These are phyloP conservation scores for Drosophila rubida DNA, from an alignment of 2,888 invertebrate species.

Conservation along the genomic window DNA sequence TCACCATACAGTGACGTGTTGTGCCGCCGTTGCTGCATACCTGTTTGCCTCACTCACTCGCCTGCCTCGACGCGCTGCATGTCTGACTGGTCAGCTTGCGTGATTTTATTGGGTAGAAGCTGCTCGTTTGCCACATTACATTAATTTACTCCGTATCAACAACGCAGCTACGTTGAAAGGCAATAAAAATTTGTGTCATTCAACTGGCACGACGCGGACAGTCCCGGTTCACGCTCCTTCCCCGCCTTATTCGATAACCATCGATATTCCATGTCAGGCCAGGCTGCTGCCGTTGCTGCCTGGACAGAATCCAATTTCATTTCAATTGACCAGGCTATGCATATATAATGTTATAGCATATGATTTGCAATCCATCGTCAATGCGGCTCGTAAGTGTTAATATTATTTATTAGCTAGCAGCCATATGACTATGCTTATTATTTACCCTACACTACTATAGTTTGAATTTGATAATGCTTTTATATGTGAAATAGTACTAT, in stretches of 20 bases:
- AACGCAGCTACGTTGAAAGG: slow-evolving; percentile 60
- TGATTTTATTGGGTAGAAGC: slow-evolving; percentile 48
- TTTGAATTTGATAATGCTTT: background rate
- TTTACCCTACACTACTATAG: background rate
- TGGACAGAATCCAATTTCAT: slow-evolving; percentile 79
- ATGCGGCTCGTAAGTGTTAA: slow-evolving; percentile 68
- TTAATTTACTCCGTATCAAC: slow-evolving; percentile 55
- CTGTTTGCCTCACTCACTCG: slow-evolving; percentile 2
- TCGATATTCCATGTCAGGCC: slow-evolving; percentile 33
- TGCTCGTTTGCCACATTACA: slow-evolving; percentile 57
- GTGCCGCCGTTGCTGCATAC: background rate
- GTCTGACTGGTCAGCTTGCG: slow-evolving; percentile 38
- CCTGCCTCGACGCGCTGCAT: slow-evolving; percentile 2
- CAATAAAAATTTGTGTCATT: slow-evolving; percentile 80
- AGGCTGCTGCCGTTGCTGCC: slow-evolving; percentile 14
- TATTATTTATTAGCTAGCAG: slow-evolving; percentile 76
- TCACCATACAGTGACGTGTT: background rate
- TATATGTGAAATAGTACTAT: too few species aligned
- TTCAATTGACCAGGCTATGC: slow-evolving; percentile 81
- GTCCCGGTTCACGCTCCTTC: background rate
- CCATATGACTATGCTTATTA: slow-evolving; percentile 31
- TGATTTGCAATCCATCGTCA: slow-evolving; percentile 66
- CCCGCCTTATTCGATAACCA: slow-evolving; percentile 23
- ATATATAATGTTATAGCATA: slow-evolving; percentile 72
- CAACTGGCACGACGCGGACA: slow-evolving; percentile 53